Evolutionary conservation across 2,888 invertebrate species (phyloP).

Genomic region (Zeuzera pyrina): DNA sequence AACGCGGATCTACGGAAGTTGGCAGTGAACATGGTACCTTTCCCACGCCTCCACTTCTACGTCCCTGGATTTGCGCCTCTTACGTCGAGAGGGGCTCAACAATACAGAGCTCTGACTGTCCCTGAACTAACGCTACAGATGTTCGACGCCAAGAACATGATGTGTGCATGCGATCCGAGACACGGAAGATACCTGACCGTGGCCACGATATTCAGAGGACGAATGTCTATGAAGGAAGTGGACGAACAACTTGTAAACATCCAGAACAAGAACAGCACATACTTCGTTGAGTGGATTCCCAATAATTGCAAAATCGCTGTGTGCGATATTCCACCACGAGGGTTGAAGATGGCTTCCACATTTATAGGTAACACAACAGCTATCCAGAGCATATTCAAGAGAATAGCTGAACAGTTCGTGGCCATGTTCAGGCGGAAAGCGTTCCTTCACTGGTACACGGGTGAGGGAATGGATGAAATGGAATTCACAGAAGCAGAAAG

Average conservation of each 20-base stretch:
- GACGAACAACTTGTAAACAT: conserved; percentile 85
- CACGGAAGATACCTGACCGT: conserved; percentile 92
- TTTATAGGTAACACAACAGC: conserved; percentile 91
- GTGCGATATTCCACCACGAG: conserved; percentile 83
- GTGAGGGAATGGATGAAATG: conserved; percentile 94
- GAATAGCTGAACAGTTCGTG: conserved; percentile 88
- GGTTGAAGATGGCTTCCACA: conserved; percentile 88
- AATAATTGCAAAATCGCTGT: conserved; percentile 86
- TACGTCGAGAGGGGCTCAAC: conserved; percentile 87
- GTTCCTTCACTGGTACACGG: conserved; percentile 97
- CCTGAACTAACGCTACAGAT: conserved; percentile 84
- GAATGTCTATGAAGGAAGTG: conserved; percentile 95
- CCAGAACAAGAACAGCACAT: conserved; percentile 84
- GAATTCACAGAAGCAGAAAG: conserved; percentile 94
- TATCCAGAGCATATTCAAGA: conserved; percentile 89
- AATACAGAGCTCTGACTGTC: conserved; percentile 91
- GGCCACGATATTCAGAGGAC: conserved; percentile 89
- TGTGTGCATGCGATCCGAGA: conserved; percentile 94
- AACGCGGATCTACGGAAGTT: conserved; percentile 61
- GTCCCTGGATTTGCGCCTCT: conserved; percentile 77
- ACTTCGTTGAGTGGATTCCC: conserved; percentile 87
- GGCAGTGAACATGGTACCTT: conserved; percentile 75
- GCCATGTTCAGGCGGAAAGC: conserved; percentile 97
- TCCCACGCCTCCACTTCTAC: conserved; percentile 74
- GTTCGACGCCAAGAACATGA: conserved; percentile 82